A percentile compares a stretch with the other conserved stretches of the same genome.
These are phyloP conservation scores for Osmoderma eremita DNA, from an alignment of 2,888 invertebrate genomes.

Conservation along the genomic window DNA sequence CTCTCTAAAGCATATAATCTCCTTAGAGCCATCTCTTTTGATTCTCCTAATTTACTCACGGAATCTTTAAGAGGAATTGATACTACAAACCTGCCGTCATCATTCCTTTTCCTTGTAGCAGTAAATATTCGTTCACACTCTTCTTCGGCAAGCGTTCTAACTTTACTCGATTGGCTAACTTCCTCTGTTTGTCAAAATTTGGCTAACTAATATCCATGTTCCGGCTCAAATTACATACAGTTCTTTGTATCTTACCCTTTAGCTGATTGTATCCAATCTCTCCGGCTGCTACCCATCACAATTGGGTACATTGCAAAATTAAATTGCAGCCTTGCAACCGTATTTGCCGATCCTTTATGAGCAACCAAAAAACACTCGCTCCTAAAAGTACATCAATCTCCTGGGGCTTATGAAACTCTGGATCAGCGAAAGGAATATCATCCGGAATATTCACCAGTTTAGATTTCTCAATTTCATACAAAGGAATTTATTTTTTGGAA, in stretches of 20 bases:
- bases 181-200: not conserved
- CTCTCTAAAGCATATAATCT: conserved; percentile 41
- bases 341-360: no score
- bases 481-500: no score
- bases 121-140: not conserved
- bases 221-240: not conserved
- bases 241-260: no score
- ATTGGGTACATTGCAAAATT: not conserved
- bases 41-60: conserved; percentile 36
- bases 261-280: not conserved
- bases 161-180: not conserved
- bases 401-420: no score
- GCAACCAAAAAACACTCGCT: no score
- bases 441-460: no score
- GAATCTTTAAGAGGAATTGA: not conserved
- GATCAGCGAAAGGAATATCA: no score
- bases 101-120: not conserved
- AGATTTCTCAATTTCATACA: no score
- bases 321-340: no score
- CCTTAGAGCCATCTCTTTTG: conserved; percentile 25
- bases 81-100: not conserved
- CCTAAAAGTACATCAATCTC: no score
- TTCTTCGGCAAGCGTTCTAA: not conserved
- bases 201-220: not conserved
- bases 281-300: not conserved